These are phyloP conservation scores for Ophthalmolycus amberensis DNA, from an alignment of 2,113 vertebrate species.

Conservation along the genomic window DNA sequence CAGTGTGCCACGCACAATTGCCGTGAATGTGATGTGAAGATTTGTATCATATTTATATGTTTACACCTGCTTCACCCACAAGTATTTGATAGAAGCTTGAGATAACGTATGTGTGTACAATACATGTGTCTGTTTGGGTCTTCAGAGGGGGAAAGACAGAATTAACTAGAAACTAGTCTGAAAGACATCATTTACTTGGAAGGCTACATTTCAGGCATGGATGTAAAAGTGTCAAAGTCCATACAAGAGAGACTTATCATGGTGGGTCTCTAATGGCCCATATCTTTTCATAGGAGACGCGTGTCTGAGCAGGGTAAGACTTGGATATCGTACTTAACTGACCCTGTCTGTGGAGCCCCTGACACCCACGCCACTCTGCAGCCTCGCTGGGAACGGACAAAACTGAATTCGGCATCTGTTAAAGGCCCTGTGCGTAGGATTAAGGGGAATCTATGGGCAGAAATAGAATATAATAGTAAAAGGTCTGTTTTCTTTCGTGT, in stretches of 20 bases:
- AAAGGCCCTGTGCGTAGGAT: not conserved
- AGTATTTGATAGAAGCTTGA: conserved; percentile 63
- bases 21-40: conserved; percentile 55
- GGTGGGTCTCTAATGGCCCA: conserved; percentile 62
- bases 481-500: not conserved
- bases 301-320: conserved; percentile 42
- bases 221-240: conserved; percentile 79
- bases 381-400: conserved; percentile 41
- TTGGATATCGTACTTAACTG: conserved; percentile 54
- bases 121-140: conserved; percentile 47
- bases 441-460: not conserved
- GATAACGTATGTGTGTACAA: conserved; percentile 60
- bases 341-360: conserved; percentile 40
- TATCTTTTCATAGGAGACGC: conserved; percentile 67
- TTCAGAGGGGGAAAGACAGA: conserved; percentile 65
- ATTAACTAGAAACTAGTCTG: conserved; percentile 59
- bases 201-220: conserved; percentile 68
- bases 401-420: conserved; percentile 58
- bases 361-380: conserved; percentile 44
- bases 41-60: conserved; percentile 75
- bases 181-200: conserved; percentile 77
- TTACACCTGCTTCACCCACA: conserved; percentile 69
- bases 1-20: conserved; percentile 59
- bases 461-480: not conserved
- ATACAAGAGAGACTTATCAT: conserved; percentile 75